These are phyloP conservation scores for Drosophila takahashii DNA, from an alignment of 1,140 invertebrate genomes.

Conservation along the genomic window DNA sequence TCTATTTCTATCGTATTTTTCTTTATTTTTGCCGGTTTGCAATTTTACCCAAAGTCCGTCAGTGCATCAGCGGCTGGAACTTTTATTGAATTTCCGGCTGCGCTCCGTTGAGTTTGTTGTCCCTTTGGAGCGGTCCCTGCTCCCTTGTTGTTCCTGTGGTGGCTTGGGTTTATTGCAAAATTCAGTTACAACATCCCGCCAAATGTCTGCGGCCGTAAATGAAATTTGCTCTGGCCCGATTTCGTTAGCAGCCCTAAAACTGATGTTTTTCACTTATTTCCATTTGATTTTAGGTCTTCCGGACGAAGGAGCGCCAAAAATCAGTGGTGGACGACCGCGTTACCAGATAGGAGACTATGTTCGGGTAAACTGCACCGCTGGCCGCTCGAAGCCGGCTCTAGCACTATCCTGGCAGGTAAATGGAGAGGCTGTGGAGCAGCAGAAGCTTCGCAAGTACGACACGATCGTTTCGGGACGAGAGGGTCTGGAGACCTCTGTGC, in stretches of 20 bases:
- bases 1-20: slow-evolving; percentile 35
- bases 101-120: slow-evolving; percentile 52
- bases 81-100: slow-evolving; percentile 82
- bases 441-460: slow-evolving; percentile 86
- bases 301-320: slow-evolving; percentile 87
- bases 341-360: slow-evolving; percentile 89
- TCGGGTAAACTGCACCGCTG: slow-evolving; percentile 89
- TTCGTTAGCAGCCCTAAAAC: slow-evolving; percentile 26
- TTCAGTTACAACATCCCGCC: slow-evolving; percentile 32
- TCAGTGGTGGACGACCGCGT: slow-evolving; percentile 87
- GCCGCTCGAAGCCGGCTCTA: slow-evolving; percentile 89
- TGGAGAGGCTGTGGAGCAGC: slow-evolving; percentile 87
- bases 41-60: slow-evolving; percentile 67
- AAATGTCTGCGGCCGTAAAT: slow-evolving; percentile 64
- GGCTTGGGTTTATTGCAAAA: slow-evolving; percentile 66
- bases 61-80: slow-evolving; percentile 79
- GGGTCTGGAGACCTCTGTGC: slow-evolving; percentile 87
- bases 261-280: slow-evolving; percentile 18
- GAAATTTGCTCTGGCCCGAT: slow-evolving; percentile 57
- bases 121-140: slow-evolving; percentile 9
- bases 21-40: slow-evolving; percentile 30
- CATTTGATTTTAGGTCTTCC: slow-evolving; percentile 86
- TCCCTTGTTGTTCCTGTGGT: slow-evolving; percentile 32
- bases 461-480: slow-evolving; percentile 86
- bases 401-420: slow-evolving; percentile 91